phyloP scores from a whole-genome alignment of 2,113 vertebrate species.

The Cyphomyrus discorhynchus region DNA sequence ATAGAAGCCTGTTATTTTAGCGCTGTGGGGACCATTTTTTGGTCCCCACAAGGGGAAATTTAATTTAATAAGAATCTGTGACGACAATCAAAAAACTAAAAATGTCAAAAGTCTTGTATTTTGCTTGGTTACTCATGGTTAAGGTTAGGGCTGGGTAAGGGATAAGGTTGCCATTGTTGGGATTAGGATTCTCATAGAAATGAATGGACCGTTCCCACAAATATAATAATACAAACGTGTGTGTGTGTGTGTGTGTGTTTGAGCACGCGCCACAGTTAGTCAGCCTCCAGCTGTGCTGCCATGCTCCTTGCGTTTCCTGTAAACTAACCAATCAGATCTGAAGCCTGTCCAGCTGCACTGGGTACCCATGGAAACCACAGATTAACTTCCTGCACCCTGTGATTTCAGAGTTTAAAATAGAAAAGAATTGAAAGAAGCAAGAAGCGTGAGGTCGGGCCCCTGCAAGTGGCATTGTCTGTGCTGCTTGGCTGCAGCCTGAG shows the following conservation, averaged over 20 bases:
- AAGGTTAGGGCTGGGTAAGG: not conserved
- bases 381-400: slow-evolving; percentile 37
- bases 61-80: not conserved
- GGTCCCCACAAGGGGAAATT: not conserved
- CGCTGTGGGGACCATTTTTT: not conserved
- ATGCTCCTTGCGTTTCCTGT: slow-evolving; percentile 34
- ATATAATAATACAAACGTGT: not conserved
- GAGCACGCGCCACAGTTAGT: not conserved
- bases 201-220: not conserved
- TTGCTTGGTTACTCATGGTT: not conserved
- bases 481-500: not conserved
- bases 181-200: not conserved
- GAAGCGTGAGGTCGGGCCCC: slow-evolving; percentile 2
- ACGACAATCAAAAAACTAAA: not conserved
- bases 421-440: slow-evolving; percentile 12
- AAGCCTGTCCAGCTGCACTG: slow-evolving; percentile 32
- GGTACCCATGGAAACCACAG: slow-evolving; percentile 32
- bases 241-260: not conserved
- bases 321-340: slow-evolving; percentile 30
- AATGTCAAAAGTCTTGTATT: not conserved
- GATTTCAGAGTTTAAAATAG: slow-evolving; percentile 43
- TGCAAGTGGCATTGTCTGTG: not conserved
- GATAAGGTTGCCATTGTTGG: not conserved
- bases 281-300: slow-evolving; percentile 31
- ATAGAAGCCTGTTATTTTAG: not conserved